Conservation (phyloP, 2,113 vertebrate species). For the Labeo catla region DNA sequence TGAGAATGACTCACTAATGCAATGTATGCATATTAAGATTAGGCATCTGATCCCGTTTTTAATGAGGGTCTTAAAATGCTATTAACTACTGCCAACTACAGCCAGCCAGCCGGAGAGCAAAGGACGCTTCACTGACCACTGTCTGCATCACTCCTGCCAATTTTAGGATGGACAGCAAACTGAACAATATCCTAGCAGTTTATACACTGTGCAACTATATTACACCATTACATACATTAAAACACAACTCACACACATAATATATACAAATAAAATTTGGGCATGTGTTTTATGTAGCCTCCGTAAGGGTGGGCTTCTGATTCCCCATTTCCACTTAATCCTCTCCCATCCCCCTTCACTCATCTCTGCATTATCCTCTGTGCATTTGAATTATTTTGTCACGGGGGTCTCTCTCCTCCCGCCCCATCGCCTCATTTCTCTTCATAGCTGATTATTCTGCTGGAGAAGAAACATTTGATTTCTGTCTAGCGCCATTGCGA, state of each 20-base stretch:
- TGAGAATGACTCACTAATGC: background rate
- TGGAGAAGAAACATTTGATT: conserved; percentile 77
- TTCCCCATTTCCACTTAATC: conserved; percentile 49
- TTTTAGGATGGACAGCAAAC: background rate
- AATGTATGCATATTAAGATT: background rate
- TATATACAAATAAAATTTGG: background rate
- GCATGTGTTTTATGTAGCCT: conserved; percentile 8
- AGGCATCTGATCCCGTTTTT: conserved; percentile 2
- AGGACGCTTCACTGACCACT: background rate
- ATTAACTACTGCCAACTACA: conserved; percentile 24
- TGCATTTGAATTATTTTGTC: conserved; percentile 73
- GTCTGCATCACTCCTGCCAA: background rate
- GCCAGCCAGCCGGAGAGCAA: background rate
- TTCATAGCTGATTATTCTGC: conserved; percentile 65
- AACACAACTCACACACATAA: background rate
- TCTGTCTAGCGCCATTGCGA: conserved; percentile 69
- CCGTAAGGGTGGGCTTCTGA: conserved; percentile 34
- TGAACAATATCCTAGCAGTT: background rate
- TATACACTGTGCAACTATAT: background rate
- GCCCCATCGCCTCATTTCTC: conserved; percentile 70
- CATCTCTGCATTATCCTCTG: conserved; percentile 69
- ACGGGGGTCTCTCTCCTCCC: conserved; percentile 69
- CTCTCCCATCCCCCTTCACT: conserved; percentile 50
- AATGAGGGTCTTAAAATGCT: background rate
- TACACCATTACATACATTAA: background rate